Base-by-base conservation (phyloP, 2,888 invertebrate species). In the Xylocampa areola region DNA sequence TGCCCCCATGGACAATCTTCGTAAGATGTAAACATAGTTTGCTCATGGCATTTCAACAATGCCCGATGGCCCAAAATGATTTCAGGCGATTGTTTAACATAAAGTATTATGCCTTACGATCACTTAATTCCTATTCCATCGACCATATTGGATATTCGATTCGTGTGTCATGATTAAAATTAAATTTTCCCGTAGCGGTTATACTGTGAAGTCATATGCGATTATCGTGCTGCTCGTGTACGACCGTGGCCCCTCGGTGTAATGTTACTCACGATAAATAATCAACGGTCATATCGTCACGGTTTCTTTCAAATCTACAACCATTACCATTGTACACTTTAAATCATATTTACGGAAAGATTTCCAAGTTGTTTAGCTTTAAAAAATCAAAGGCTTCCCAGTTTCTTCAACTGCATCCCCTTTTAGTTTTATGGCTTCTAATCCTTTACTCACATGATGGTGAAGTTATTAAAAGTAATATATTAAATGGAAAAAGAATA, bases 231-330 rank as follows among this genome's bases (percentile, higher is more conserved):
- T 62, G 63, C 68, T 77, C 68, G 75, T 77, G 76, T 75, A 61
- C 71, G 67, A 72, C 76, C 74, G 57, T 76, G 77, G 78, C 80
- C 76, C 68, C 62, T 61, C 68, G 65, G 66, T 43, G 36, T 64
- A 66, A 52, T 44, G 52, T 50, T 75, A 69, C 68, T 75, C 70
- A 78, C 72, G 69, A 70, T 77, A 77, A 78, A 66, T 79, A 73
- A 82, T 81, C 72, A 79, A 68, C 71, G 59, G 66, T 58, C 66
- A 57, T 49, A 68, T 72, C 73, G 79, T 81, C 83, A 83, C 79
- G 81, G 82, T 76, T 79, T 79, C 79, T 73, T 73, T 73, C 54
- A 73, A 73, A 74, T 68, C 65, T 57, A n/a, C n/a, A n/a, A n/a
- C 23, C 30, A 32, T 41, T 29, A 30, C 32, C 39, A 36, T 53